Conservation (phyloP, 2,797 vertebrate species). For the Lycodopsis pacificus region DNA sequence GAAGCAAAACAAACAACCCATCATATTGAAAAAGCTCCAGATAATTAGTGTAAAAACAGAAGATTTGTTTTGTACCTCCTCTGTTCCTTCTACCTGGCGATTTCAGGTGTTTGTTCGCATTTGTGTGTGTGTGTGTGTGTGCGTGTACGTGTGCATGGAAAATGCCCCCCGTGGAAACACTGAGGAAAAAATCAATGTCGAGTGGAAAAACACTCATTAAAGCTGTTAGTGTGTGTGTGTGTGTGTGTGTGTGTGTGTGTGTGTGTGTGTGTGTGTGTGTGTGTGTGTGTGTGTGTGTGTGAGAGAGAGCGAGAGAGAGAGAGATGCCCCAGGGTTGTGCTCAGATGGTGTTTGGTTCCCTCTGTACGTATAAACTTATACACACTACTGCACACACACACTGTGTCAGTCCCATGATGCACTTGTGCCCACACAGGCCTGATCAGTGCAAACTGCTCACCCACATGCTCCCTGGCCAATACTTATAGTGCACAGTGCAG, state of each 20-base stretch:
- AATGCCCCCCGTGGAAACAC: constrained; percentile 53
- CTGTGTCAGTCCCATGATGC: constrained; percentile 44
- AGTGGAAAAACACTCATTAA: constrained; percentile 74
- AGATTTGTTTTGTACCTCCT: background rate
- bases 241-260: too few species aligned
- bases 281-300: too few species aligned
- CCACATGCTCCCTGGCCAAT: constrained; percentile 30
- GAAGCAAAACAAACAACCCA: background rate
- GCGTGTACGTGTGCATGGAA: constrained; percentile 32
- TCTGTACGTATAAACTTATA: constrained; percentile 7
- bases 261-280: background rate
- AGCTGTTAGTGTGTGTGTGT: constrained; percentile 4
- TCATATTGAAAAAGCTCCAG: background rate
- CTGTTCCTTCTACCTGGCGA: background rate
- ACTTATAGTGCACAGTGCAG: constrained; percentile 14
- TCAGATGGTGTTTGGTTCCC: constrained; percentile 56
- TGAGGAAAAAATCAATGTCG: background rate
- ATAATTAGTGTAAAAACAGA: background rate
- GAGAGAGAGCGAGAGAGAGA: background rate
- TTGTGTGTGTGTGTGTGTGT: constrained; percentile 9
- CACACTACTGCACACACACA: constrained; percentile 9
- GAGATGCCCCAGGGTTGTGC: constrained; percentile 49
- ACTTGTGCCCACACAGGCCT: constrained; percentile 33
- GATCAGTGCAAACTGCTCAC: constrained; percentile 24
- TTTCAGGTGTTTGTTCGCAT: constrained; percentile 13